Evolutionary conservation across 2,888 invertebrate genomes (phyloP), one percentile per base, ranked within the genome.

Genomic region (Coelopa pilipes): DNA sequence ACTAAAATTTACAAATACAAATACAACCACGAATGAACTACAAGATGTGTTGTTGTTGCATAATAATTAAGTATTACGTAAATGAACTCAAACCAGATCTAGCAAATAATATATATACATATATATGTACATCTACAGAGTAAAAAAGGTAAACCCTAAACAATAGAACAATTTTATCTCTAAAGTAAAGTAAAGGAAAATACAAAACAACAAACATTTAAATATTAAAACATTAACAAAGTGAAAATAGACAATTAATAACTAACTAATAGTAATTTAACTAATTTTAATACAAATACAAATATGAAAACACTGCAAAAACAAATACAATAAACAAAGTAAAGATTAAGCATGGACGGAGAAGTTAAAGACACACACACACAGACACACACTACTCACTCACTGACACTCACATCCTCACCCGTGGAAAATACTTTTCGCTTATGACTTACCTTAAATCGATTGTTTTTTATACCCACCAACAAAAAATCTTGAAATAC

Each of bases 161-260:
- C 57, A 77, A 82, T 79, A 82, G 81, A 77, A 75, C 83, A 82
- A 82, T 80, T 79, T 77, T 67, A 67, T 67, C 75, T 80, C 81
- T 78, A 77, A 76, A 79, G 19, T 13, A 73, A 76, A 75, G 59
- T 75, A 15, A 73, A 79, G 75, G 65, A 69, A 45, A 79, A 78
- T 80, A 74, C 62, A 63, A 76, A 65, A 72, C 70, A 67, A 55
- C 19, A 19, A 62, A 49, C n/a, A 65, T 46, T 11, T 46, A 65
- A n/a, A 63, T 46, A 15, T n/a, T 13, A 34, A 62, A 24, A 45
- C 11, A 45, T 62, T 62, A 62, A 62, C 62, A 62, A 45, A n/a
- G 34, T 45, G 34, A 62, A 62, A 45, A 62, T 62, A 62, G 62
- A 62, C 62, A 62, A 62, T 62, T 62, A 62, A 62, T 62, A 62